Evolutionary conservation across 2,888 invertebrate species (phyloP), one percentile per base, ranked within the genome.

Genomic region (Eilema depressum): DNA sequence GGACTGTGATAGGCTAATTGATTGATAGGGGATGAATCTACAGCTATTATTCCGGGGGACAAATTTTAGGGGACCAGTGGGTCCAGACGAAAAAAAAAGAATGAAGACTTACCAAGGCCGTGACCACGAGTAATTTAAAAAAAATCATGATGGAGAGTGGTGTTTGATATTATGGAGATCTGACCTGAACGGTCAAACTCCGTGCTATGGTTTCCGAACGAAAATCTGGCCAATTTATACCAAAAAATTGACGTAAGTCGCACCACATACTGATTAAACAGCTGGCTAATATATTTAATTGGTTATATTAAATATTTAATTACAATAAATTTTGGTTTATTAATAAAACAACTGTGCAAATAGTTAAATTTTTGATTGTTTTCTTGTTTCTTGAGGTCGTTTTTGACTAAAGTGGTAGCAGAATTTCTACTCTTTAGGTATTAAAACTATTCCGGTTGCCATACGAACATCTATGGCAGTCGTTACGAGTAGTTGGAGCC

Each of bases 121-220:
- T 56, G 20, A 70, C 11, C 26, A 70, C 53, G 37, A 66, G 1
- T 5, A 66, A 12, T 60, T 70, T 66, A 0, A 65, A 56, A 2
- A 33, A 56, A 37, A 61, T 53, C 70, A 70, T 70, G 62, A 0
- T 53, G 17, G 17, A 30, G 1, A 47, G 61, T 10, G 12, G 7
- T 23, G 3, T 37, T n/a, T 70, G 66, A 66, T 70, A 70, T 53
- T 65, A 12, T 17, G n/a, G 67, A 71, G 66, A 17, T 67, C 26
- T 63, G 70, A 67, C 70, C 70, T 7, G 1, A 3, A 2, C 3
- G 70, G 70, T 17, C 70, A 67, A 67, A 63, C 70, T 67, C 70
- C 70, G 59, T 67, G 47, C 67, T 71, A 71, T 71, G 60, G 20
- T 26, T n/a, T 1, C 10, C 0, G 20, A 14, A 10, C 12, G 2